These are phyloP conservation scores for Ephydatia muelleri DNA, from an alignment of 37 sponge, comb jelly and placozoan species.

Conservation along the genomic window DNA sequence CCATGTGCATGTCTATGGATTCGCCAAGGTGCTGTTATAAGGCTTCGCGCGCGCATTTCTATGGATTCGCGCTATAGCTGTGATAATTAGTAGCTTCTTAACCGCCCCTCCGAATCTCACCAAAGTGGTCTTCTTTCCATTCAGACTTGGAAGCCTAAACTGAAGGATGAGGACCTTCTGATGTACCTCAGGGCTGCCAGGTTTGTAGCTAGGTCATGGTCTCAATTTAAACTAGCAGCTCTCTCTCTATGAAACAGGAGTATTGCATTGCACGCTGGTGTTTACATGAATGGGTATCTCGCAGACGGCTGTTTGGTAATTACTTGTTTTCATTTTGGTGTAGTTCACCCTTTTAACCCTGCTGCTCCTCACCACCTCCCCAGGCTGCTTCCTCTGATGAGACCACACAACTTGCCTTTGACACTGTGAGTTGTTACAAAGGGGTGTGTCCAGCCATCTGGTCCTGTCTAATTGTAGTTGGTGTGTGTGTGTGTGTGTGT, in stretches of 20 bases:
- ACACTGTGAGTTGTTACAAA: slow-evolving; percentile 54
- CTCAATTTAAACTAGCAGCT: neutral
- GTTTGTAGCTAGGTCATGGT: neutral
- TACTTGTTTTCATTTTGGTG: no score
- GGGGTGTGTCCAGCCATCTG: no score
- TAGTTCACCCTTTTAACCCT: neutral
- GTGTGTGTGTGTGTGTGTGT: no score
- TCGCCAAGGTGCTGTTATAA: no score
- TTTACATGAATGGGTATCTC: slow-evolving; percentile 63
- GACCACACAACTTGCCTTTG: slow-evolving; percentile 79
- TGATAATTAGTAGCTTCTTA: neutral
- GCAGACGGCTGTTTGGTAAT: slow-evolving; percentile 72
- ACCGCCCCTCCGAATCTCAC: slow-evolving; percentile 6
- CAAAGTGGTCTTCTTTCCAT: neutral
- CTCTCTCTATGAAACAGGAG: slow-evolving; percentile 35
- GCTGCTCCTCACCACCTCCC: neutral
- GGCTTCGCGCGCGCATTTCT: no score
- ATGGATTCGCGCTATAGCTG: neutral
- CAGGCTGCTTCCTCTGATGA: slow-evolving; percentile 83
- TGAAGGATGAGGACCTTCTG: slow-evolving; percentile 56
- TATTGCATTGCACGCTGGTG: slow-evolving; percentile 78
- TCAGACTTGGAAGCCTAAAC: slow-evolving; percentile 60
- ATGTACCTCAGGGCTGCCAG: slow-evolving; percentile 75
- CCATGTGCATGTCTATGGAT: neutral
- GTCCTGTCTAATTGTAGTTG: no score